These are phyloP conservation scores for Aix galericulata DNA, from an alignment of 2,113 vertebrate species.

Conservation along the genomic window DNA sequence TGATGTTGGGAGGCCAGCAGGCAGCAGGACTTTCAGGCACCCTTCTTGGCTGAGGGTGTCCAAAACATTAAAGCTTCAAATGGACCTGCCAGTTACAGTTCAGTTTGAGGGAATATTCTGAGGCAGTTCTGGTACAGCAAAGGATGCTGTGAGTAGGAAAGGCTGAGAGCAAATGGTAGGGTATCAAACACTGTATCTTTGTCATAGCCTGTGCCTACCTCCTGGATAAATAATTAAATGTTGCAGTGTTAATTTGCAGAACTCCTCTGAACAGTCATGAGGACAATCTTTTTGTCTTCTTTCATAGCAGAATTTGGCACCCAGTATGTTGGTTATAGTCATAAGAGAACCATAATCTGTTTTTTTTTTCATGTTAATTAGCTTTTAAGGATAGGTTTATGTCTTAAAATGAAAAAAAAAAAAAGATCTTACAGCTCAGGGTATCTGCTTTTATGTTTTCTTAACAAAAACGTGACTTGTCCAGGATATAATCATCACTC, in stretches of 20 bases:
- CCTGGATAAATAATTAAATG: neutral
- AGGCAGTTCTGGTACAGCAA: neutral
- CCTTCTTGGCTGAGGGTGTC: neutral
- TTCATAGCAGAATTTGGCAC: neutral
- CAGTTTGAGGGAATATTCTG: neutral
- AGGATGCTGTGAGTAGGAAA: neutral
- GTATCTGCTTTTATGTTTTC: neutral
- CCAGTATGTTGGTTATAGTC: neutral
- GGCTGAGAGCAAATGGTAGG: neutral
- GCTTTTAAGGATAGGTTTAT: neutral
- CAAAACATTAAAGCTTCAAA: neutral
- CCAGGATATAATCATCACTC: neutral
- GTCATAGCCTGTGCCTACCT: neutral
- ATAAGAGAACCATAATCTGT: neutral
- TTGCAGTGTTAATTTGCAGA: neutral
- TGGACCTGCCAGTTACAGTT: neutral
- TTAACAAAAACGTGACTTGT: neutral
- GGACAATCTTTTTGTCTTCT: neutral
- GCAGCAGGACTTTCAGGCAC: neutral
- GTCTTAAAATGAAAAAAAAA: neutral
- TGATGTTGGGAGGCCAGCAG: neutral
- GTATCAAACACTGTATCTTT: neutral
- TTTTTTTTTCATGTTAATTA: neutral
- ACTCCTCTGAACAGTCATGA: neutral
- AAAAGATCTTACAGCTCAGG: neutral